A percentile compares a stretch with the other conserved stretches of the same genome.
These are phyloP conservation scores for Lepidochitona cinerea DNA, from an alignment of 2,888 invertebrate genomes.

Conservation along the genomic window DNA sequence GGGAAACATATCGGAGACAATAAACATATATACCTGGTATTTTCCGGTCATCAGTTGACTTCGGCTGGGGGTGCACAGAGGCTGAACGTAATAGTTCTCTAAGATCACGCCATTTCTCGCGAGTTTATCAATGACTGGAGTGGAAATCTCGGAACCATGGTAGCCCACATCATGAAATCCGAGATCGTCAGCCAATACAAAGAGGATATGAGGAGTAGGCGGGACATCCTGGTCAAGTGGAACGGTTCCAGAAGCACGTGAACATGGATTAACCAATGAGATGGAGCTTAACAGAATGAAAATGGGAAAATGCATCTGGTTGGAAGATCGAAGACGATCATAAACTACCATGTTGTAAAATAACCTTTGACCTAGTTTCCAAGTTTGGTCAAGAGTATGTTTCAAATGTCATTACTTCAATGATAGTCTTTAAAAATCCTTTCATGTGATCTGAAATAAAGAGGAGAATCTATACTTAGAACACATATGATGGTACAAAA, in stretches of 20 bases:
- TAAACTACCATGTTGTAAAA: too few relatives aligned
- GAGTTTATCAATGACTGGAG: conserved; percentile 33
- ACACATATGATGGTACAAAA: too few relatives aligned
- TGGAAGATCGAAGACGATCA: too few relatives aligned
- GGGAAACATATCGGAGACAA: too few relatives aligned
- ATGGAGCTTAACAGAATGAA: neutral
- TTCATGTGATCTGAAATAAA: too few relatives aligned
- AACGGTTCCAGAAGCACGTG: neutral
- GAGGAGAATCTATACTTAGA: too few relatives aligned
- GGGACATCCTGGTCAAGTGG: neutral
- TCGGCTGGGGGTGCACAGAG: conserved; percentile 36
- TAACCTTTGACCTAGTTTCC: too few relatives aligned
- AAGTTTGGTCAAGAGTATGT: too few relatives aligned
- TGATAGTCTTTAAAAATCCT: too few relatives aligned
- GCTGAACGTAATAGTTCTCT: conserved; percentile 43
- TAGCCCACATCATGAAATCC: conserved; percentile 41
- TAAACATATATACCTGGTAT: conserved; percentile 39
- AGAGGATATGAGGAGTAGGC: conserved; percentile 28
- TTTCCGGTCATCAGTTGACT: conserved; percentile 36
- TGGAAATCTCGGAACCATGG: conserved; percentile 34
- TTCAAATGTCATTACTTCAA: too few relatives aligned
- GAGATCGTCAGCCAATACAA: conserved; percentile 40
- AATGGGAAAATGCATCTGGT: too few relatives aligned
- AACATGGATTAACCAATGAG: neutral
- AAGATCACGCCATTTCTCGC: conserved; percentile 31